These are phyloP conservation scores for Chelmon rostratus DNA, from an alignment of 2,797 vertebrate species.

Conservation along the genomic window DNA sequence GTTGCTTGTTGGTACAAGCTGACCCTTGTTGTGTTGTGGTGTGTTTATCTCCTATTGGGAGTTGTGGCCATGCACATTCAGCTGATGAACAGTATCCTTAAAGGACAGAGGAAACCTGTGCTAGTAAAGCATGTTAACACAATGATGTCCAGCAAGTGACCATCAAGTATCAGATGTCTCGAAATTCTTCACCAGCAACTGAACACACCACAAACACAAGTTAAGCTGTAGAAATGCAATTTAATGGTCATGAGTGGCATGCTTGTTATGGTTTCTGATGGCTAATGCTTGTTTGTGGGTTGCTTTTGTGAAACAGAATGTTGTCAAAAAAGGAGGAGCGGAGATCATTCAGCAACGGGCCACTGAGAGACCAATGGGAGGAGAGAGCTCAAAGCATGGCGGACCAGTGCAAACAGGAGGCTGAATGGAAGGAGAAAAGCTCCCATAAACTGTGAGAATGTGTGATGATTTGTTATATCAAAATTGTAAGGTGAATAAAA, in stretches of 20 bases:
- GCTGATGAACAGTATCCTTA: background rate
- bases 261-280: background rate
- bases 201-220: background rate
- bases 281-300: background rate
- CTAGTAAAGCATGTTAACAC: background rate
- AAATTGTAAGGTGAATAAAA: background rate
- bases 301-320: constrained; percentile 59
- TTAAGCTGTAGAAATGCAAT: background rate
- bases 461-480: background rate
- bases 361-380: constrained; percentile 77
- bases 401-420: constrained; percentile 64
- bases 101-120: background rate
- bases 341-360: constrained; percentile 57
- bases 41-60: background rate
- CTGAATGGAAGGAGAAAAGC: constrained; percentile 68
- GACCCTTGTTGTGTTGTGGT: background rate
- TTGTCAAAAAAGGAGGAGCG: constrained; percentile 62
- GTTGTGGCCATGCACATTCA: background rate
- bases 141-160: background rate
- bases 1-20: too few species aligned
- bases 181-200: background rate
- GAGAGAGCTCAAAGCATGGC: constrained; percentile 64
- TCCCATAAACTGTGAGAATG: constrained; percentile 67
- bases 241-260: background rate
- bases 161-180: background rate